These are phyloP conservation scores for Ceratoteleas bidentatus DNA, from an alignment of 1,140 invertebrate species.

Conservation along the genomic window DNA sequence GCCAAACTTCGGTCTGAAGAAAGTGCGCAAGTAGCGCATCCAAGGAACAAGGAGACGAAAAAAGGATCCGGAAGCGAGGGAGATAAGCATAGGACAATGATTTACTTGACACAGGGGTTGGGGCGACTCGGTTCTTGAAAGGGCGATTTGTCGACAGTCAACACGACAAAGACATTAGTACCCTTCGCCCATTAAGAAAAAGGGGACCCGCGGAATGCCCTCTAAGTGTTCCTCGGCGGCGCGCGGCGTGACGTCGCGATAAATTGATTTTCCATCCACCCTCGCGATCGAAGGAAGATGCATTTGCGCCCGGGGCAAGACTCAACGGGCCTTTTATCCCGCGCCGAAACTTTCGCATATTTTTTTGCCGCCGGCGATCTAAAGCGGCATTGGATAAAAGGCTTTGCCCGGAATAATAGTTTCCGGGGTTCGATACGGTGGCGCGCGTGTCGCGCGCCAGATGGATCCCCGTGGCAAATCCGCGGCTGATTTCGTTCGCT, in stretches of 20 bases:
- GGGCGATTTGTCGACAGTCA: slow-evolving; percentile 78
- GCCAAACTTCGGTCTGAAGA: slow-evolving; percentile 1
- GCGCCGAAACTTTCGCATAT: slow-evolving; percentile 31
- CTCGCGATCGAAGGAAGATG: slow-evolving; percentile 50
- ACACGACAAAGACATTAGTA: slow-evolving; percentile 79
- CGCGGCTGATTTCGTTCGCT: slow-evolving; percentile 26
- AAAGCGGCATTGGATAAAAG: slow-evolving; percentile 44
- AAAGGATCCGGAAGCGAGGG: not conserved
- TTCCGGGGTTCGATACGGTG: slow-evolving; percentile 29
- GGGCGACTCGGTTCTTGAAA: slow-evolving; percentile 64
- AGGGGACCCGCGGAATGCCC: slow-evolving; percentile 69
- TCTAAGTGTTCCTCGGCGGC: slow-evolving; percentile 70
- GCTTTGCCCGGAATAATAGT: slow-evolving; percentile 31
- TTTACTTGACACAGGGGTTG: slow-evolving; percentile 57
- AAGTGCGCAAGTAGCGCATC: not conserved
- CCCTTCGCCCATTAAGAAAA: slow-evolving; percentile 71
- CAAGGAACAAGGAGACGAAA: not conserved
- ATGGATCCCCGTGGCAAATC: slow-evolving; percentile 26
- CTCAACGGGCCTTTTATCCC: slow-evolving; percentile 44
- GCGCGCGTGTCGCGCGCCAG: slow-evolving; percentile 22
- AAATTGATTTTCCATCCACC: slow-evolving; percentile 75
- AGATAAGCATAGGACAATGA: slow-evolving; percentile 56
- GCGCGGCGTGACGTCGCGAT: slow-evolving; percentile 70
- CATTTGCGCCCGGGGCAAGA: slow-evolving; percentile 48
- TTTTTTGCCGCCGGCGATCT: slow-evolving; percentile 34